These are phyloP conservation scores for Bombus haemorrhoidalis DNA, from an alignment of 1,140 invertebrate species.

Conservation along the genomic window DNA sequence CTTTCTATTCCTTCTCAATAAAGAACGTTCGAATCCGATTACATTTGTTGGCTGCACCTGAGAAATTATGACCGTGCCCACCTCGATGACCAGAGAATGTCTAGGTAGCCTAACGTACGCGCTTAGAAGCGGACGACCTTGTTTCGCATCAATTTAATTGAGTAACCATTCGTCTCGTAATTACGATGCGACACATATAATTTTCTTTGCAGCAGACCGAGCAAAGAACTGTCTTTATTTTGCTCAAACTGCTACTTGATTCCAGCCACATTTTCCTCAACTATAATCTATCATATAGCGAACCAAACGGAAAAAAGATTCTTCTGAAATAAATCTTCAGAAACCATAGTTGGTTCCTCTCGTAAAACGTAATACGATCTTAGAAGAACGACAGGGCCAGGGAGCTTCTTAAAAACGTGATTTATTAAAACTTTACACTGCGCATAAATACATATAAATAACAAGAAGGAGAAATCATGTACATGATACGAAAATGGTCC, in stretches of 20 bases:
- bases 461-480: constrained; percentile 75
- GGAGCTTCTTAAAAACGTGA: constrained; percentile 48
- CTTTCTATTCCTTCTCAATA: neutral
- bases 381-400: neutral
- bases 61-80: neutral
- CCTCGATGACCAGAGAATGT: neutral
- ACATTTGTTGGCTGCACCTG: neutral
- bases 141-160: constrained; percentile 50
- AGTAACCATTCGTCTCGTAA: constrained; percentile 37
- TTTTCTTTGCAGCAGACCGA: neutral
- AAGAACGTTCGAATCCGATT: neutral
- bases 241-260: neutral
- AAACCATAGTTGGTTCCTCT: neutral
- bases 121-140: constrained; percentile 54
- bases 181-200: neutral
- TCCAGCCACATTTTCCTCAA: neutral
- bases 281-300: neutral
- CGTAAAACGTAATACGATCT: neutral
- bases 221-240: neutral
- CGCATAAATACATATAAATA: constrained; percentile 65
- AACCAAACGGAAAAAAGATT: neutral
- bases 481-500: constrained; percentile 47
- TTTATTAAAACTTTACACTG: constrained; percentile 67
- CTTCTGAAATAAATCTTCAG: neutral
- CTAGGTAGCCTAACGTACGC: neutral